These are phyloP conservation scores for Imbricaverruca yamaguchii DNA, from an alignment of 2,888 invertebrate genomes.

Conservation along the genomic window DNA sequence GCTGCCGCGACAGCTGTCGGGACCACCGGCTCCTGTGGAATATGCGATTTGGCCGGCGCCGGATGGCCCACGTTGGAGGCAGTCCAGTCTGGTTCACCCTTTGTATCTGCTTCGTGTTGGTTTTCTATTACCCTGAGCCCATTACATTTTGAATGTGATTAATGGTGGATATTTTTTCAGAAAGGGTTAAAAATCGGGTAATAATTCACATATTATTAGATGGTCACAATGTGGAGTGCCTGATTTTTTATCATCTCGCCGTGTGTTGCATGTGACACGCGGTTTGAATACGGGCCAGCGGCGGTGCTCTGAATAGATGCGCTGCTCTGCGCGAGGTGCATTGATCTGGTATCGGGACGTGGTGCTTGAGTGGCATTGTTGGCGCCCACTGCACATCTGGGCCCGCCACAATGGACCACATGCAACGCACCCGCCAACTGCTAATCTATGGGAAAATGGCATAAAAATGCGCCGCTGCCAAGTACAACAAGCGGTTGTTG, in stretches of 20 bases:
- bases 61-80: no score
- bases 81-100: no score
- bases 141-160: conserved; percentile 2
- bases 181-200: conserved; percentile 14
- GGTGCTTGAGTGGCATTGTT: conserved; percentile 15
- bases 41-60: neutral
- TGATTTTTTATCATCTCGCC: neutral
- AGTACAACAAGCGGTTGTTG: conserved; percentile 21
- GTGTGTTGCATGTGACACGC: neutral
- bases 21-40: neutral
- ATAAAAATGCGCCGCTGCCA: conserved; percentile 9
- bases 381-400: neutral
- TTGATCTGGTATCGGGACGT: conserved; percentile 9
- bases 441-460: conserved; percentile 12
- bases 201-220: conserved; percentile 16
- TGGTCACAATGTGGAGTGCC: neutral
- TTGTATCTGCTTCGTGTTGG: neutral
- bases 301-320: neutral
- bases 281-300: neutral
- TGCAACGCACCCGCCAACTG: neutral
- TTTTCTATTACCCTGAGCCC: neutral
- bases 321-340: conserved; percentile 8
- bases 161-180: neutral
- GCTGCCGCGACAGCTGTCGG: neutral
- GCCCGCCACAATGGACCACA: neutral